Percentiles rank a stretch among this genome's conserved stretches.
phyloP scores from a whole-genome alignment of 2,888 invertebrate species.

The Prenolepis imparis region DNA sequence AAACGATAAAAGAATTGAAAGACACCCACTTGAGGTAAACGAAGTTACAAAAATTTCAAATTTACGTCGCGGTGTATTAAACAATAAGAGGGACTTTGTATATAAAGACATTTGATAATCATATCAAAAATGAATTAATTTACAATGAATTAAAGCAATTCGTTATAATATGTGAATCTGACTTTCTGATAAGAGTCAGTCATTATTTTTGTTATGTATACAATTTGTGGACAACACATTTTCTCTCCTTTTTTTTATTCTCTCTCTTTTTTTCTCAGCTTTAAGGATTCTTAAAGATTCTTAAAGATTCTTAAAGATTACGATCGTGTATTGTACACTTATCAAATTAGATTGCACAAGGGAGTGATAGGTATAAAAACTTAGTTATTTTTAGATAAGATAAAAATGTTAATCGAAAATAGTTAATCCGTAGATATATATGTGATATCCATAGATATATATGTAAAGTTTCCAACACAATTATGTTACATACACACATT shows the following conservation, averaged over 20 bases:
- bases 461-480: too few relatives aligned
- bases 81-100: background rate
- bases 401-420: background rate
- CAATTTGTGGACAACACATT: background rate
- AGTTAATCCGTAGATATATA: background rate
- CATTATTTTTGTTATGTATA: background rate
- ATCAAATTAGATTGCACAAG: background rate
- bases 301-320: background rate
- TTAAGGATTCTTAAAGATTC: background rate
- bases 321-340: background rate
- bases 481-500: too few relatives aligned
- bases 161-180: background rate
- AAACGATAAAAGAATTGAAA: conserved; percentile 9
- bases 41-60: conserved; percentile 1
- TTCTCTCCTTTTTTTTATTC: background rate
- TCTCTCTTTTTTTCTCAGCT: background rate
- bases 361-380: background rate
- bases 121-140: background rate
- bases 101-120: conserved; percentile 6
- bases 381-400: conserved; percentile 16
- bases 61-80: background rate
- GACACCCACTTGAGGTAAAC: conserved; percentile 9
- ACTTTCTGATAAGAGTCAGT: background rate
- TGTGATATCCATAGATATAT: too few relatives aligned
- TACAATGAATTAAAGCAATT: background rate